phyloP scores from a whole-genome alignment of 1,140 invertebrate species.

The Bombus huntii region DNA sequence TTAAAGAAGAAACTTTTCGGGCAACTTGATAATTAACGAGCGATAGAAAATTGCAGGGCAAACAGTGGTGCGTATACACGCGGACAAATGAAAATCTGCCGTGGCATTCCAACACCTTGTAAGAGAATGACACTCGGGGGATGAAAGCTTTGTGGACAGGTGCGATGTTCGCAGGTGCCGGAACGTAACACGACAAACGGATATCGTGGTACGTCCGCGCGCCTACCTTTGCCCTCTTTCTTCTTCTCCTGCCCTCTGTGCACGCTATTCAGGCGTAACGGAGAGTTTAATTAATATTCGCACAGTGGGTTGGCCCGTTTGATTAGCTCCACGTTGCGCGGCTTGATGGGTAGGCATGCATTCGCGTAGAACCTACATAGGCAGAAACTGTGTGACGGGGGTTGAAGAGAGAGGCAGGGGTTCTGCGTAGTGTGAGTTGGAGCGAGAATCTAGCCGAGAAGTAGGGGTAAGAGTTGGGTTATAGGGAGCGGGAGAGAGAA shows the following conservation, averaged over 20 bases:
- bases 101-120: not conserved
- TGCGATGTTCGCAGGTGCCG: constrained; percentile 35
- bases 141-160: constrained; percentile 24
- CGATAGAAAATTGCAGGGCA: not conserved
- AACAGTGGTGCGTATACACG: rapidly evolving
- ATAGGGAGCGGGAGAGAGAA: constrained; percentile 23
- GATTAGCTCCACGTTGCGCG: constrained; percentile 77
- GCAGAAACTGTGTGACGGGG: constrained; percentile 30
- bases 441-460: constrained; percentile 13
- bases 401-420: constrained; percentile 9
- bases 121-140: not conserved
- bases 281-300: constrained; percentile 80
- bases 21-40: too few species aligned
- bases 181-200: constrained; percentile 38
- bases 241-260: constrained; percentile 61
- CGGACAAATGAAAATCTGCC: not conserved
- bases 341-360: constrained; percentile 76
- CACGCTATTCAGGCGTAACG: constrained; percentile 74
- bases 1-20: too few species aligned
- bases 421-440: too few species aligned
- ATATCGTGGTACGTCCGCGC: constrained; percentile 30
- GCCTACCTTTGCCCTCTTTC: constrained; percentile 40
- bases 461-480: constrained; percentile 20
- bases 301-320: constrained; percentile 76
- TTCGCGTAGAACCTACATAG: constrained; percentile 69